A percentile compares a stretch with the other conserved stretches of the same genome.
phyloP scores from a whole-genome alignment of 2,797 vertebrate genomes.

The Mastacembelus armatus region DNA sequence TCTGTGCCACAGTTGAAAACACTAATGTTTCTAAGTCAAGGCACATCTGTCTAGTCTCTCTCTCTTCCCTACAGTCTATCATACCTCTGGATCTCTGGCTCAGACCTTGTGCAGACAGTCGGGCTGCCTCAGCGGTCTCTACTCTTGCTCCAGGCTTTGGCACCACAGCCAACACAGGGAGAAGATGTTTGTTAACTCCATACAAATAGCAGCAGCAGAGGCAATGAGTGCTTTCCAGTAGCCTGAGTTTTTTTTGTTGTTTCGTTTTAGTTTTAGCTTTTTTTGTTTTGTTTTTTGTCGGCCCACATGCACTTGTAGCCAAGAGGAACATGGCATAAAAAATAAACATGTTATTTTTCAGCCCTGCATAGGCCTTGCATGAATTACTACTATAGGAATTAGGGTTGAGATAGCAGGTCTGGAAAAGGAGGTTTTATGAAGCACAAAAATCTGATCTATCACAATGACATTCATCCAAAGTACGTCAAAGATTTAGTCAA shows the following conservation, averaged over 20 bases:
- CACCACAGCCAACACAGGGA: constrained; percentile 46
- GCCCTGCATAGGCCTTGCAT: constrained; percentile 7
- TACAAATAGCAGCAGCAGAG: constrained; percentile 50
- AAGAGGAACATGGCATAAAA: constrained; percentile 7
- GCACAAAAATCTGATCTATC: constrained; percentile 27
- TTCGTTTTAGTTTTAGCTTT: neutral
- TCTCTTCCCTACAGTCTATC: constrained; percentile 58
- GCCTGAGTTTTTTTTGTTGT: no score
- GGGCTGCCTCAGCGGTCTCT: constrained; percentile 66
- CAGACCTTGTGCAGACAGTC: constrained; percentile 73
- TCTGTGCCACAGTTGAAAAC: constrained; percentile 50
- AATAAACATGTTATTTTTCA: constrained; percentile 26
- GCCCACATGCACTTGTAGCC: constrained; percentile 34
- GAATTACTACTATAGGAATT: neutral
- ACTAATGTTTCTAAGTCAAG: constrained; percentile 46
- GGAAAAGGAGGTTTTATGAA: constrained; percentile 3
- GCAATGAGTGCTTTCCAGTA: constrained; percentile 22
- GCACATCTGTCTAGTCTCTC: constrained; percentile 65
- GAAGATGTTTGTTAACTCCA: constrained; percentile 59
- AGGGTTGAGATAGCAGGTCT: neutral
- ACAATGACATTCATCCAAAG: constrained; percentile 35
- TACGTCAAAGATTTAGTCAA: constrained; percentile 48
- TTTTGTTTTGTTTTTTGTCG: constrained; percentile 15
- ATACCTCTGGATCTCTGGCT: constrained; percentile 66
- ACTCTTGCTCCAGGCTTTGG: constrained; percentile 72